Conservation (phyloP, 1,140 invertebrate species). For the Battus philenor region DNA sequence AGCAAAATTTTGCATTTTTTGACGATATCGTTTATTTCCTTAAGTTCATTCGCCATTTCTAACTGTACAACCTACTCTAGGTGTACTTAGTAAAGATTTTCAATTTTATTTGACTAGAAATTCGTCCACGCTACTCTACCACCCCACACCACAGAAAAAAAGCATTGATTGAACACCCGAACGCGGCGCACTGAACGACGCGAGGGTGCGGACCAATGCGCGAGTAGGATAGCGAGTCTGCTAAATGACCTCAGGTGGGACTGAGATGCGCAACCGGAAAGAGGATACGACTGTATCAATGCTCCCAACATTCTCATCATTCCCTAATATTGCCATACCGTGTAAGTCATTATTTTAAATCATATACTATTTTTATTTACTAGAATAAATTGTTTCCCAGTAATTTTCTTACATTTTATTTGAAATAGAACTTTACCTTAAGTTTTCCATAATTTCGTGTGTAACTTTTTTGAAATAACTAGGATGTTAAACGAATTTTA, state of each 20-base stretch:
- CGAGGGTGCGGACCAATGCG: slow-evolving; percentile 35
- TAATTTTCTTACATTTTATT: too few relatives aligned
- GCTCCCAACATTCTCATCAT: slow-evolving; percentile 42
- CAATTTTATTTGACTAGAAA: slow-evolving; percentile 65
- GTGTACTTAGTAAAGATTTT: slow-evolving; percentile 45
- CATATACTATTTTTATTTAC: too few relatives aligned
- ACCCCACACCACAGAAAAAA: slow-evolving; percentile 66
- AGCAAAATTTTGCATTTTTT: slow-evolving; percentile 71
- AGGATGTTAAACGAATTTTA: too few relatives aligned
- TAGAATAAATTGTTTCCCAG: too few relatives aligned
- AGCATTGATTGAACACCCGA: slow-evolving; percentile 65
- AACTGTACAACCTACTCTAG: slow-evolving; percentile 37
- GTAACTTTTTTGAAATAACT: too few relatives aligned
- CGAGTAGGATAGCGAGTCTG: slow-evolving; percentile 35
- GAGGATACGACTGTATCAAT: slow-evolving; percentile 44
- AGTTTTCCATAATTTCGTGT: too few relatives aligned
- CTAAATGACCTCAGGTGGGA: slow-evolving; percentile 34
- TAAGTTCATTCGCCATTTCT: slow-evolving; percentile 61
- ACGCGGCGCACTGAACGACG: slow-evolving; percentile 38
- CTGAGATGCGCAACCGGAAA: slow-evolving; percentile 55
- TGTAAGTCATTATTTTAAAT: too few relatives aligned
- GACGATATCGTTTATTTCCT: slow-evolving; percentile 61
- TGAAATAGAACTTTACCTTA: too few relatives aligned
- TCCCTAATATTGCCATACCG: slow-evolving; percentile 22
- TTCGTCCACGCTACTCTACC: slow-evolving; percentile 55